Evolutionary conservation across 2,797 vertebrate species (phyloP).

Genomic region (Pipistrellus kuhlii): DNA sequence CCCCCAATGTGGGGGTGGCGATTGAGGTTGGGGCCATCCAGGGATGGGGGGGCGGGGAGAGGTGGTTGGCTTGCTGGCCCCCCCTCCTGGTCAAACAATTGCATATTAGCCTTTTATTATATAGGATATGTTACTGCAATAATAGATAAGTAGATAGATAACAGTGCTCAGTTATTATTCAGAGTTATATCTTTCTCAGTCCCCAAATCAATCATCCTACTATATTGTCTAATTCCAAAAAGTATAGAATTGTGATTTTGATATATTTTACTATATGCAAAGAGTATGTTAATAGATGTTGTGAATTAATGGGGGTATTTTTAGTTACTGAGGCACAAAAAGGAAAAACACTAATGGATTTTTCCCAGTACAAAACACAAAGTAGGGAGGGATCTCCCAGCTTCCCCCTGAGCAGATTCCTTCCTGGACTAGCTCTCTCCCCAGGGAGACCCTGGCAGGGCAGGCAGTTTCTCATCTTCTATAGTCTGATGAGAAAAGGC

Average conservation of each 20-base stretch:
- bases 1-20: too few species aligned
- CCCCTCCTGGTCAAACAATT: too few species aligned
- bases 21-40: too few species aligned
- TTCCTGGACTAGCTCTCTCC: neutral
- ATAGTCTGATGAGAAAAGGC: neutral
- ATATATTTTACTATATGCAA: neutral
- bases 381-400: neutral
- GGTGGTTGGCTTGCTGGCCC: too few species aligned
- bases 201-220: neutral
- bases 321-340: neutral
- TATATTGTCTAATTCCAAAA: neutral
- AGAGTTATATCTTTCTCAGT: neutral
- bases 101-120: too few species aligned
- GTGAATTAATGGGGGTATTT: neutral
- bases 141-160: neutral
- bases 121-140: neutral
- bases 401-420: neutral
- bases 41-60: too few species aligned
- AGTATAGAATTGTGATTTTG: neutral
- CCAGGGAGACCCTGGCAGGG: neutral
- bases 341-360: neutral
- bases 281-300: neutral
- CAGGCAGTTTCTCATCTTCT: neutral
- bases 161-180: neutral
- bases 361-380: neutral